Evolutionary conservation across 2,888 invertebrate species (phyloP).

Genomic region (Fragum fragum): DNA sequence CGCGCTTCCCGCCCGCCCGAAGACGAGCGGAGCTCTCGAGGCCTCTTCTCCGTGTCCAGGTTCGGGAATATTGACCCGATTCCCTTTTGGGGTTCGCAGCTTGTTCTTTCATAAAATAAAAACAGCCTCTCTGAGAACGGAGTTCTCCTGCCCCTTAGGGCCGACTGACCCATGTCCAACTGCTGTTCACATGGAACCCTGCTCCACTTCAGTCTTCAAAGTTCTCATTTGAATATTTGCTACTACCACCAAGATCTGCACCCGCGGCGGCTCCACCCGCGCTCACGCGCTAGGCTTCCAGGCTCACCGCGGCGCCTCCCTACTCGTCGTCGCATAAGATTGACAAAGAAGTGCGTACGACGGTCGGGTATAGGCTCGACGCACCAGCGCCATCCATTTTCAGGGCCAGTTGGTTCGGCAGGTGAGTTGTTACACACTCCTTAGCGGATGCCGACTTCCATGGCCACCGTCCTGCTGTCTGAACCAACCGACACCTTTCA

Average conservation of each 20-base stretch:
- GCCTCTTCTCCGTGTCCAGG: conserved; percentile 88
- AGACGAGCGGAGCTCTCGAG: conserved; percentile 66
- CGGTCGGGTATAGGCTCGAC: conserved; percentile 59
- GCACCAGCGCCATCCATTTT: conserved; percentile 89
- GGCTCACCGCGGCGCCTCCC: conserved; percentile 89
- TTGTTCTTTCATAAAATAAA: conserved; percentile 17
- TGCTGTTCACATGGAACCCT: conserved; percentile 89
- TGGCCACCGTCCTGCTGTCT: no score
- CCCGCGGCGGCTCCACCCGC: conserved; percentile 88
- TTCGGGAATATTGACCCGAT: conserved; percentile 87
- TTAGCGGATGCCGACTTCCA: no score
- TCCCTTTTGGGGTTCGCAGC: conserved; percentile 81
- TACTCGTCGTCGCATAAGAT: conserved; percentile 89
- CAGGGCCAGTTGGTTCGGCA: conserved; percentile 90
- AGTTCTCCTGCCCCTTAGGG: conserved; percentile 81
- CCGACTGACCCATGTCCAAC: conserved; percentile 80
- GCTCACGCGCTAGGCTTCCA: conserved; percentile 89
- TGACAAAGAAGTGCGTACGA: conserved; percentile 45
- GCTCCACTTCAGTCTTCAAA: conserved; percentile 86
- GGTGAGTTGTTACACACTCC: no score
- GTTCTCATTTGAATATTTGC: conserved; percentile 91
- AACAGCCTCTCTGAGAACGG: conserved; percentile 66
- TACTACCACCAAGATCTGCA: conserved; percentile 91
- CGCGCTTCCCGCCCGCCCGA: conserved; percentile 85
- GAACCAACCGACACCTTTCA: no score